Evolutionary conservation across 2,888 invertebrate species (phyloP), one percentile per base, ranked within the genome.

Genomic region (Dione juno): DNA sequence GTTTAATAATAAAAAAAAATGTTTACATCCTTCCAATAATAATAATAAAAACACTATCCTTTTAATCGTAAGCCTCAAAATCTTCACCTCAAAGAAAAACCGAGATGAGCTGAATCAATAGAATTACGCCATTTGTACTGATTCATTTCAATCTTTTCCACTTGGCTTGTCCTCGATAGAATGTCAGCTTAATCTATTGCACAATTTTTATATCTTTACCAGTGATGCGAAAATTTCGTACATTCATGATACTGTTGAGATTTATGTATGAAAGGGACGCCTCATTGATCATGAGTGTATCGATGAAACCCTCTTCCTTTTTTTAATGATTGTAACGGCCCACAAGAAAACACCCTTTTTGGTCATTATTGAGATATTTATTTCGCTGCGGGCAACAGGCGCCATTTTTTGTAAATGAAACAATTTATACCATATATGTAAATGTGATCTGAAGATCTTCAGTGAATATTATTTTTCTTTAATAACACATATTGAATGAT

Each of bases 71-170:
- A 64, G 40, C 35, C 19, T 8, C 28, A 43, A 54, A 67, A 57
- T n/a, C 40, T 28, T 41, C 21, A 11, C 66, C 21, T 43, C 45
- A 52, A 53, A 63, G 16, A 16, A 40, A 69, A 54, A 50, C 19
- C 50, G 28, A 53, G 61, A 52, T 61, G 52, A 43, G 21, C 48
- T 16, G 53, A 53, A 70, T 70, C 66, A 70, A 66, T 70, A 70
- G 59, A 70, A 59, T 70, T 70, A 65, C 66, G 40, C 61, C 54
- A 64, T 64, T 69, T 69, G 69, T 64, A 69, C 63, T 68, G 73
- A 72, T 72, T 70, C 76, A 73, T 70, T 75, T 74, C 74, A 74
- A 74, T 77, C 72, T 75, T 67, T 77, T 77, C 74, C 73, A 69
- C 76, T 52, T 69, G 71, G 69, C 63, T 74, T 72, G 64, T 43